phyloP scores from a whole-genome alignment of 2,113 vertebrate genomes.

The Hippocampus abdominalis region DNA sequence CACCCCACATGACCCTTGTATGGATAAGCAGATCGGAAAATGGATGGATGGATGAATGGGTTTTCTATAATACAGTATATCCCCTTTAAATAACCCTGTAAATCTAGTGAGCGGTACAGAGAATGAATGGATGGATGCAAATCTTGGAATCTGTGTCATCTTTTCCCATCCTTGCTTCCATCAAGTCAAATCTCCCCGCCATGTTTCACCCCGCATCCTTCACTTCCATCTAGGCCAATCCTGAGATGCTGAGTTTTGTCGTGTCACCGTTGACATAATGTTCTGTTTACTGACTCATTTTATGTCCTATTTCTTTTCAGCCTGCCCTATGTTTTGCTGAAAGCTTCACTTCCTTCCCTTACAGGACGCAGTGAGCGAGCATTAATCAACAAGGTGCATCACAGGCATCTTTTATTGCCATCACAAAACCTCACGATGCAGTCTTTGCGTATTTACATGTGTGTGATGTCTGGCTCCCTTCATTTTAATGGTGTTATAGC shows the following conservation, averaged over 20 bases:
- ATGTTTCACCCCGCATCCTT: constrained; percentile 1
- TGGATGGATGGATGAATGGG: too few species aligned
- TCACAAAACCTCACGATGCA: constrained; percentile 28
- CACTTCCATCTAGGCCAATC: constrained; percentile 21
- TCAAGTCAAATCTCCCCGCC: neutral
- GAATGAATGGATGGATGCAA: neutral
- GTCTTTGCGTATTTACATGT: constrained; percentile 6
- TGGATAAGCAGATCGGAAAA: too few species aligned
- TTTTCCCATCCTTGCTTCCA: neutral
- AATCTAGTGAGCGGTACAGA: too few species aligned
- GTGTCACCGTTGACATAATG: constrained; percentile 24
- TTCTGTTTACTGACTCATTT: constrained; percentile 20
- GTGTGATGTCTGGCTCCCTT: constrained; percentile 19
- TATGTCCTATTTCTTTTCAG: constrained; percentile 8
- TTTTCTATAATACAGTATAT: too few species aligned
- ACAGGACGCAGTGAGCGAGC: neutral
- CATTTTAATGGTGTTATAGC: neutral
- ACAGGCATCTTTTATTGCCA: constrained; percentile 39
- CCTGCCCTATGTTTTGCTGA: neutral
- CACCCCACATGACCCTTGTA: too few species aligned
- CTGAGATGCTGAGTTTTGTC: constrained; percentile 14
- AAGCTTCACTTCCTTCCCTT: constrained; percentile 5
- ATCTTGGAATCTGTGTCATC: neutral
- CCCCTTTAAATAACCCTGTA: too few species aligned
- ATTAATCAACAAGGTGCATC: constrained; percentile 50